phyloP scores from a whole-genome alignment of 2,113 vertebrate genomes.

The Phaethon lepturus region DNA sequence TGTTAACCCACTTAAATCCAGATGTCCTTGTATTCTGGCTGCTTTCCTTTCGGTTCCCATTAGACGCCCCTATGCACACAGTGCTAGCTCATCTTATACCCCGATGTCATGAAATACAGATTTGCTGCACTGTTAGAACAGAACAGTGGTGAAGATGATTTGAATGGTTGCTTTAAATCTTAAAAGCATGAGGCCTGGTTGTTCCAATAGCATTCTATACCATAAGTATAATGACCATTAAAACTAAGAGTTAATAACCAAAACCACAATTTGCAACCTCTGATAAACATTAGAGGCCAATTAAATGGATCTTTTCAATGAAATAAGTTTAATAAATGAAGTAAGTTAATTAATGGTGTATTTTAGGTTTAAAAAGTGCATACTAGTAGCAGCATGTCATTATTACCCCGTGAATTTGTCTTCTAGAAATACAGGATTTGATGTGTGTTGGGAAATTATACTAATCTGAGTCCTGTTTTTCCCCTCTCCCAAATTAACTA shows the following conservation, averaged over 20 bases:
- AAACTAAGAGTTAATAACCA: constrained; percentile 1
- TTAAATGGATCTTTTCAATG: constrained; percentile 12
- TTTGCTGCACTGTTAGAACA: not conserved
- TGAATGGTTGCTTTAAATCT: not conserved
- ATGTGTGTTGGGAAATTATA: not conserved
- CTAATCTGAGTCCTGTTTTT: not conserved
- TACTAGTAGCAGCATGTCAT: not conserved
- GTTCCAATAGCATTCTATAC: not conserved
- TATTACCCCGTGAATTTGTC: not conserved
- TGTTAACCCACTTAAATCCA: not conserved
- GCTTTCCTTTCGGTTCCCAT: not conserved
- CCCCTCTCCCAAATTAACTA: constrained; percentile 1
- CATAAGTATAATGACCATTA: not conserved
- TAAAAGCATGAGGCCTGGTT: not conserved
- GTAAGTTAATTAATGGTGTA: not conserved
- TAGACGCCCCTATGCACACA: not conserved
- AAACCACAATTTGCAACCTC: not conserved
- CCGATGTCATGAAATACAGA: not conserved
- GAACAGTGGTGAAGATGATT: not conserved
- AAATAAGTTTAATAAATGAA: constrained; percentile 23
- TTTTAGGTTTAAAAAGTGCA: not conserved
- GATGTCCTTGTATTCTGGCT: not conserved
- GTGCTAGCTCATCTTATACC: not conserved
- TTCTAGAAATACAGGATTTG: not conserved
- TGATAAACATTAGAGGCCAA: not conserved